Conservation (phyloP, 2,888 invertebrate species). For the Apamea epomidion region DNA sequence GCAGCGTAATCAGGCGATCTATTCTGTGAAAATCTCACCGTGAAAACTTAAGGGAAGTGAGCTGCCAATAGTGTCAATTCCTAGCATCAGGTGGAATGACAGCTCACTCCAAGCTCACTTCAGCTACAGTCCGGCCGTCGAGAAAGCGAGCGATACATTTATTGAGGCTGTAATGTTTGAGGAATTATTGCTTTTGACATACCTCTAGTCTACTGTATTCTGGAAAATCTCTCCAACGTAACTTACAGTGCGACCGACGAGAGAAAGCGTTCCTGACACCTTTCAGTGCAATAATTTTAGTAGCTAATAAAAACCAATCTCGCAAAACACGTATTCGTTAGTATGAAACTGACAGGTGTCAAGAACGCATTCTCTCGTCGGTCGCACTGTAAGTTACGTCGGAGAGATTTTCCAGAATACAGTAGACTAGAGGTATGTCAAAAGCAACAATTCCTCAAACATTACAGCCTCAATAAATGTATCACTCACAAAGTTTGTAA, state of each 20-base stretch:
- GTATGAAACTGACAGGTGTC: neutral
- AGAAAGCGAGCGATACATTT: no score
- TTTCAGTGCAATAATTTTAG: no score
- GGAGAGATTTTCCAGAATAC: neutral
- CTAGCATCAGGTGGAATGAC: neutral
- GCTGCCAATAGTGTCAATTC: neutral
- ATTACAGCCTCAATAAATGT: conserved; percentile 18
- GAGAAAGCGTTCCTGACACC: no score
- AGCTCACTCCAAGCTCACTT: no score
- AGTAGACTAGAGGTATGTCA: neutral
- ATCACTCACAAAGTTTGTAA: conserved; percentile 28
- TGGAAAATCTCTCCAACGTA: no score
- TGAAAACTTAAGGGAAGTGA: neutral
- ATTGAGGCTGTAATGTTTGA: no score
- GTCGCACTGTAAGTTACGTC: neutral
- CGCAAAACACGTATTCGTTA: neutral
- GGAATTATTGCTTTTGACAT: no score
- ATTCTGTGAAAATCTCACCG: neutral
- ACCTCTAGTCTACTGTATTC: no score
- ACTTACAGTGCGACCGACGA: no score
- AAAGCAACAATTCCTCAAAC: neutral
- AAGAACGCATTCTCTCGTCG: neutral
- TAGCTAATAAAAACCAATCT: no score
- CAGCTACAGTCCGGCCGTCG: no score
- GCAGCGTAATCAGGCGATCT: neutral